Evolutionary conservation across 2,113 vertebrate species (phyloP).

Genomic region (Blennius ocellaris): DNA sequence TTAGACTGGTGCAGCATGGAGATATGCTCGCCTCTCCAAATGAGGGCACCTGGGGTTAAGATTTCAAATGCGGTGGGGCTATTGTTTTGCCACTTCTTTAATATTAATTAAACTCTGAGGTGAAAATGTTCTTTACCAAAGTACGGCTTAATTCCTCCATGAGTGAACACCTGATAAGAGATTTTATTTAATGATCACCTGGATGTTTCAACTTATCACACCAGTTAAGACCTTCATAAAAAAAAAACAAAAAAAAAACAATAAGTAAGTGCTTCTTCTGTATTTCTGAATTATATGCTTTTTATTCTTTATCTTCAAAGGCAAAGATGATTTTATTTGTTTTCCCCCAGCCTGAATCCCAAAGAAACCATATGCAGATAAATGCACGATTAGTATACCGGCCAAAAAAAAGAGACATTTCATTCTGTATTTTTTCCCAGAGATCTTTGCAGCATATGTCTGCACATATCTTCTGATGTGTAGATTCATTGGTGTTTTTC

Average conservation of each 20-base stretch:
- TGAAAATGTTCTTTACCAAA: slow-evolving; percentile 82
- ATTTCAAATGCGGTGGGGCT: slow-evolving; percentile 93
- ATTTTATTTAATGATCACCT: slow-evolving; percentile 81
- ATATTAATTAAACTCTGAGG: slow-evolving; percentile 98
- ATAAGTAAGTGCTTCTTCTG: slow-evolving; percentile 77
- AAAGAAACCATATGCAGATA: slow-evolving; percentile 12
- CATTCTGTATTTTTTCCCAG: background rate
- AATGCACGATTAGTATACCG: slow-evolving; percentile 7
- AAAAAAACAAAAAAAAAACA: too few relatives aligned
- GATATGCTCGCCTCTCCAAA: slow-evolving; percentile 97
- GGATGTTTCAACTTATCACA: slow-evolving; percentile 80
- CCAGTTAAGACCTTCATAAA: slow-evolving; percentile 80
- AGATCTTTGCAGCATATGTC: background rate
- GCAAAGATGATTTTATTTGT: slow-evolving; percentile 23
- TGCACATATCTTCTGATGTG: slow-evolving; percentile 2
- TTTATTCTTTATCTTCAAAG: slow-evolving; percentile 59
- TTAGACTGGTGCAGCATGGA: slow-evolving; percentile 92
- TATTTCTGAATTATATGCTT: slow-evolving; percentile 59
- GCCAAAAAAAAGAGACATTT: background rate
- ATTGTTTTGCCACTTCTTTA: slow-evolving; percentile 89
- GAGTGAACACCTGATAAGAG: slow-evolving; percentile 84
- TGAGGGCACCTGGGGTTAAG: slow-evolving; percentile 93
- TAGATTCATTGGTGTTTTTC: background rate
- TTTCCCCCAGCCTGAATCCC: slow-evolving; percentile 18
- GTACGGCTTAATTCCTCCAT: slow-evolving; percentile 76